These are phyloP conservation scores for Heteronetta atricapilla DNA, from an alignment of 2,113 vertebrate genomes.

Conservation along the genomic window DNA sequence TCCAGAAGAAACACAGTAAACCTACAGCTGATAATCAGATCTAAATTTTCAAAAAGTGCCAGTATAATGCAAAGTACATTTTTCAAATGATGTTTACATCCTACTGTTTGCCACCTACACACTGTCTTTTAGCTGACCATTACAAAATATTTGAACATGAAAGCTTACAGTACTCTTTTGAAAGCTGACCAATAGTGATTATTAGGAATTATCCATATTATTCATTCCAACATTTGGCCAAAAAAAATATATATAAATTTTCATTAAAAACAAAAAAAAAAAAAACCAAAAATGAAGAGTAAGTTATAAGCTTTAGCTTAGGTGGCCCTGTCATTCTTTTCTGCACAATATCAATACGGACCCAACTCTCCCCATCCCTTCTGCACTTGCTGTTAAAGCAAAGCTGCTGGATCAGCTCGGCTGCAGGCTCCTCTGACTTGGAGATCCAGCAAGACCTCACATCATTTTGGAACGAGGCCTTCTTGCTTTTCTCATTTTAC, in stretches of 20 bases:
- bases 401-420: slow-evolving; percentile 6
- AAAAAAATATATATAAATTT: background rate
- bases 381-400: background rate
- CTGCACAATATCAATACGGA: background rate
- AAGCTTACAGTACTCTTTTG: background rate
- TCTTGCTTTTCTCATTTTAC: slow-evolving; percentile 24
- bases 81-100: background rate
- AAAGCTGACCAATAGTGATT: background rate
- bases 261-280: background rate
- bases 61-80: background rate
- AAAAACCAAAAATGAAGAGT: background rate
- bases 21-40: background rate
- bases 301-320: background rate
- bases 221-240: background rate
- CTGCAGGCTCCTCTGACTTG: slow-evolving; percentile 15
- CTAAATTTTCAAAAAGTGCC: background rate
- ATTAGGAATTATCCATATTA: background rate
- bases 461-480: slow-evolving; percentile 29
- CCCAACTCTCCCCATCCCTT: background rate
- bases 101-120: background rate
- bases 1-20: background rate
- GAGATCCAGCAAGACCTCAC: background rate
- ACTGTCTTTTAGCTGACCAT: background rate
- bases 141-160: background rate
- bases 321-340: background rate